Conservation (phyloP, 1,140 invertebrate genomes). For the Carcinoscorpius rotundicauda region DNA sequence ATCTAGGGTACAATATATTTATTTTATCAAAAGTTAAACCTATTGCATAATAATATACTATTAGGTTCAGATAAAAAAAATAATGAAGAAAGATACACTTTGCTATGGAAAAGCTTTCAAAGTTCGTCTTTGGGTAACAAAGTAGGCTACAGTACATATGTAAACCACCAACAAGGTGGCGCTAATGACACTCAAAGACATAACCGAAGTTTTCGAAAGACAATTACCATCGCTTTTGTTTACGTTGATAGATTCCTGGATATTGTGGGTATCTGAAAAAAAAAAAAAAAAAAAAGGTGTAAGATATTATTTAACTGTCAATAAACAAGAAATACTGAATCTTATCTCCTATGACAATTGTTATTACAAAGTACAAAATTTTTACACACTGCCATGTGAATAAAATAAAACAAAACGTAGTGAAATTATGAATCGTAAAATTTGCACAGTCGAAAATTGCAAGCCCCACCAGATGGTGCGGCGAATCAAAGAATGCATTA, state of each 20-base stretch:
- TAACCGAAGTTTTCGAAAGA: slow-evolving; percentile 75
- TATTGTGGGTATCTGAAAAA: slow-evolving; percentile 10
- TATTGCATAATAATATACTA: too few species aligned
- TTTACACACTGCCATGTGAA: background rate
- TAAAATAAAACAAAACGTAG: background rate
- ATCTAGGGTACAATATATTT: too few species aligned
- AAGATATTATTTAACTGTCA: background rate
- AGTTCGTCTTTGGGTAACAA: slow-evolving; percentile 17
- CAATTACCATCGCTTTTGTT: slow-evolving; percentile 43
- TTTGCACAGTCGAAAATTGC: background rate
- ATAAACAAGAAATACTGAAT: background rate
- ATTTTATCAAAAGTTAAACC: too few species aligned
- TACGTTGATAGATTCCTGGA: slow-evolving; percentile 9
- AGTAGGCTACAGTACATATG: slow-evolving; percentile 31
- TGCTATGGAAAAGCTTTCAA: slow-evolving; percentile 10
- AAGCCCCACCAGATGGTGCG: too few species aligned
- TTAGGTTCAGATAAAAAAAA: too few species aligned
- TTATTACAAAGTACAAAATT: background rate
- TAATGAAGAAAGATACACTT: too few species aligned
- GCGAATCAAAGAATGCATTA: too few species aligned
- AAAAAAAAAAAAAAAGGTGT: background rate
- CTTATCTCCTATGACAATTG: background rate
- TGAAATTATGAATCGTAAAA: background rate
- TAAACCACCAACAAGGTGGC: slow-evolving; percentile 79
- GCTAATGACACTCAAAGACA: slow-evolving; percentile 76